A percentile compares a stretch with the other conserved stretches of the same genome.
These are phyloP conservation scores for Drosophila pallidifrons DNA, from an alignment of 1,140 invertebrate genomes.

Conservation along the genomic window DNA sequence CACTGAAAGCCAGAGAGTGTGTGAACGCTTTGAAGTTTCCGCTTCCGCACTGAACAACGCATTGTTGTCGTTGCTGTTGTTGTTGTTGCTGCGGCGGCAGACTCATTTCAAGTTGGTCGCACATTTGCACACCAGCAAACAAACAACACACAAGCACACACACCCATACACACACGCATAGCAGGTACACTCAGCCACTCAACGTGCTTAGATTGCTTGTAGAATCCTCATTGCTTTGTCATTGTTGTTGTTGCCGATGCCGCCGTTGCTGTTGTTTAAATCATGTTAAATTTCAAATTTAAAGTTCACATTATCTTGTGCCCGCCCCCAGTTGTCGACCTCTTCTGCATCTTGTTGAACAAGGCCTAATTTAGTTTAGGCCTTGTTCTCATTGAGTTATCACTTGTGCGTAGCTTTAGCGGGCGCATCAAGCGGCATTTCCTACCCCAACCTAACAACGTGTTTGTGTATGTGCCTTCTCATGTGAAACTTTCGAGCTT, in stretches of 20 bases:
- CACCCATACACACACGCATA: conserved; percentile 8
- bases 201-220: conserved; percentile 36
- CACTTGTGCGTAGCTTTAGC: conserved; percentile 27
- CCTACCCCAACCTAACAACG: background rate
- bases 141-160: conserved; percentile 17
- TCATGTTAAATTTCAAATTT: conserved; percentile 56
- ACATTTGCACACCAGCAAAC: conserved; percentile 54
- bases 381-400: conserved; percentile 61
- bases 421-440: background rate
- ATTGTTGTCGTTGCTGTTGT: conserved; percentile 35
- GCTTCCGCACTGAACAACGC: conserved; percentile 68
- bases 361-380: conserved; percentile 68
- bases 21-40: conserved; percentile 79
- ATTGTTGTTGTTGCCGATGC: conserved; percentile 36
- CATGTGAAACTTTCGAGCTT: conserved; percentile 18
- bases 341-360: conserved; percentile 22
- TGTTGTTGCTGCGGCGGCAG: conserved; percentile 56
- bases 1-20: conserved; percentile 72
- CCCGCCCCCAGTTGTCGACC: background rate
- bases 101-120: conserved; percentile 78
- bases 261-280: conserved; percentile 30
- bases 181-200: conserved; percentile 3
- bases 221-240: conserved; percentile 40
- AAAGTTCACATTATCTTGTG: conserved; percentile 27
- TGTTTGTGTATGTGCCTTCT: conserved; percentile 4